Percentiles rank a stretch among this genome's conserved stretches.
Evolutionary conservation across 2,888 invertebrate species (phyloP).

Genomic region (Encarsia formosa): DNA sequence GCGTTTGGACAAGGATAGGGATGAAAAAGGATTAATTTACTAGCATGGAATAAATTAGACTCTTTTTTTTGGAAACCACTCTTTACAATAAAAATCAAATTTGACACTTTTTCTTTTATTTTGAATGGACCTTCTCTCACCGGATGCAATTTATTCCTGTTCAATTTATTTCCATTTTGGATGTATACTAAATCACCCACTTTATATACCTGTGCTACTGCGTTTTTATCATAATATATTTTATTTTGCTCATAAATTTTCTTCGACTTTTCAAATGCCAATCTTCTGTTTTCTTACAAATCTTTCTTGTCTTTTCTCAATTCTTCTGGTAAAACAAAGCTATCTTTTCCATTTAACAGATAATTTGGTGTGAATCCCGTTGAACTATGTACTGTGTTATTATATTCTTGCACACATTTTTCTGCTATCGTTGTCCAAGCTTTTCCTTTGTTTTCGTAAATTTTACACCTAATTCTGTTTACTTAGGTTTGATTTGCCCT

Average conservation of each 20-base stretch:
- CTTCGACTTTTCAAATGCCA: constrained; percentile 30
- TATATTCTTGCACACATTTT: too few relatives aligned
- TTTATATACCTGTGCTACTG: constrained; percentile 11
- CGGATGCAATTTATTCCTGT: constrained; percentile 23
- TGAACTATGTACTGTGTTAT: too few relatives aligned
- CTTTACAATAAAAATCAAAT: too few relatives aligned
- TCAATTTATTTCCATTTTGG: constrained; percentile 26
- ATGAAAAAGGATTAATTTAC: too few relatives aligned
- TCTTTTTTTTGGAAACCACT: too few relatives aligned
- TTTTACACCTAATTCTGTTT: too few relatives aligned
- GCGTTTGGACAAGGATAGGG: too few relatives aligned
- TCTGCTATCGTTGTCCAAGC: too few relatives aligned
- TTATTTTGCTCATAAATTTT: constrained; percentile 25
- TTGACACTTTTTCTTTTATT: constrained; percentile 27
- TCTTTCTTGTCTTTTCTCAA: constrained; percentile 25
- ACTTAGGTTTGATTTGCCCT: constrained; percentile 27
- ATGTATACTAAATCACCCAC: constrained; percentile 27
- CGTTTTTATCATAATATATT: constrained; percentile 26
- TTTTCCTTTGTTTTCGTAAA: too few relatives aligned
- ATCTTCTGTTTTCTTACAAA: constrained; percentile 29
- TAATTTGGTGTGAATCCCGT: too few relatives aligned
- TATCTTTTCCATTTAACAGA: too few relatives aligned
- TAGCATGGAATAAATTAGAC: too few relatives aligned
- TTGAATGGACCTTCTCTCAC: constrained; percentile 23
- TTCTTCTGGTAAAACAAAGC: constrained; percentile 27